Conservation (phyloP, 2,113 vertebrate genomes). For the Parus major region DNA sequence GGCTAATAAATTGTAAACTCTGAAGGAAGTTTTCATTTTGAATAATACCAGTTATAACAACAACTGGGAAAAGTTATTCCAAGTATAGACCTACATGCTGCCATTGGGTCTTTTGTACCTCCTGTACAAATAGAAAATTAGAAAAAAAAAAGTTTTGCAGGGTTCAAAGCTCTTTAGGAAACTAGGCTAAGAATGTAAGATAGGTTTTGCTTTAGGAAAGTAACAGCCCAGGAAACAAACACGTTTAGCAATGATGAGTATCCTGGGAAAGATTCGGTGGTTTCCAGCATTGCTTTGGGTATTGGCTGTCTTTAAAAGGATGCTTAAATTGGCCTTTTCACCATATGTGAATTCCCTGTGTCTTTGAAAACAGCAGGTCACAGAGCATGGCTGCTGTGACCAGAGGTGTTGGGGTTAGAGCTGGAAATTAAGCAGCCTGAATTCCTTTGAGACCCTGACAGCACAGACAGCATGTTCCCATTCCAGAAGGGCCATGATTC, state of each 20-base stretch:
- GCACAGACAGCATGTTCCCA: rapidly evolving
- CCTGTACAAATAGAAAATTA: background rate
- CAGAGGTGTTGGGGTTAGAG: background rate
- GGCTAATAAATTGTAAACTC: rapidly evolving
- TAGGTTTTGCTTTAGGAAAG: background rate
- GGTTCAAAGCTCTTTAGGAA: background rate
- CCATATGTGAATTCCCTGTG: background rate
- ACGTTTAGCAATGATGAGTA: background rate
- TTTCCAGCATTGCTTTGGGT: background rate
- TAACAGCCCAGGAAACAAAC: background rate
- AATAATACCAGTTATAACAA: rapidly evolving
- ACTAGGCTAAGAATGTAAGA: background rate
- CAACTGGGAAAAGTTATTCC: background rate
- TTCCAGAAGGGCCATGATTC: background rate
- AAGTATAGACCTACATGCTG: background rate
- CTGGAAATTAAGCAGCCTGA: background rate
- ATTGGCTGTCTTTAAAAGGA: background rate
- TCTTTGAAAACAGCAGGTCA: background rate
- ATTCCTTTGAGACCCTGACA: background rate
- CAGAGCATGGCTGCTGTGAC: background rate
- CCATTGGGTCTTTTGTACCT: background rate
- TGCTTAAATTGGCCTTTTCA: background rate
- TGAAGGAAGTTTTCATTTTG: background rate
- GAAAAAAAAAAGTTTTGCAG: background rate
- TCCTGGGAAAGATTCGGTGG: background rate